phyloP scores from a whole-genome alignment of 2,888 invertebrate genomes.

The Calliphora vomitoria region DNA sequence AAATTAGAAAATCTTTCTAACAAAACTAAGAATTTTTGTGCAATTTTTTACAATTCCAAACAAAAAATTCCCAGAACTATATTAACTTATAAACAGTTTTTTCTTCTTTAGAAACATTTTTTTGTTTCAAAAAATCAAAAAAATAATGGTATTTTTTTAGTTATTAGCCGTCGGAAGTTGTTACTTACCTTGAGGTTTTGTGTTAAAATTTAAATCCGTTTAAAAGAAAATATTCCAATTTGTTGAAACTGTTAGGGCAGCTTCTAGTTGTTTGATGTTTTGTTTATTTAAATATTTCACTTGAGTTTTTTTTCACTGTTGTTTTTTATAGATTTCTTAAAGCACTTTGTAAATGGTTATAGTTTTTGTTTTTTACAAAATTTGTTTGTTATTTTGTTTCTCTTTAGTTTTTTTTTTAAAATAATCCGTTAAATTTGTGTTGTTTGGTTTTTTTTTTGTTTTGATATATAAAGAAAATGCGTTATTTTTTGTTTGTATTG shows the following conservation, averaged over 20 bases:
- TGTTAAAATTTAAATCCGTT: constrained; percentile 55
- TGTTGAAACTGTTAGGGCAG: constrained; percentile 72
- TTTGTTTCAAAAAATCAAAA: neutral
- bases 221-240: constrained; percentile 56
- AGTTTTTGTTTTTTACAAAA: neutral
- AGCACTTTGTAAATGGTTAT: too few relatives aligned
- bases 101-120: neutral
- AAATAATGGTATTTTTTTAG: neutral
- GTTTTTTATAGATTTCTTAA: too few relatives aligned
- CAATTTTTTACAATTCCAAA: constrained; percentile 26
- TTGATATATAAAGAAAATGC: neutral
- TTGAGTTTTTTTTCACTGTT: neutral
- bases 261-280: neutral
- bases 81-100: neutral
- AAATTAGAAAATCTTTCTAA: neutral
- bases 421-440: constrained; percentile 15
- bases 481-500: neutral
- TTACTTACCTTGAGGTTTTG: constrained; percentile 59
- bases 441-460: neutral
- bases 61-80: constrained; percentile 32
- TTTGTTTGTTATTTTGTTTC: neutral
- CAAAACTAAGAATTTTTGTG: constrained; percentile 1
- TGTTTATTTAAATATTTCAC: neutral
- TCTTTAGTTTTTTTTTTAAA: constrained; percentile 11
- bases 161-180: constrained; percentile 57